A percentile compares a stretch with the other conserved stretches of the same genome.
phyloP scores from a whole-genome alignment of 2,797 vertebrate species.

The Sebastolobus alascanus region DNA sequence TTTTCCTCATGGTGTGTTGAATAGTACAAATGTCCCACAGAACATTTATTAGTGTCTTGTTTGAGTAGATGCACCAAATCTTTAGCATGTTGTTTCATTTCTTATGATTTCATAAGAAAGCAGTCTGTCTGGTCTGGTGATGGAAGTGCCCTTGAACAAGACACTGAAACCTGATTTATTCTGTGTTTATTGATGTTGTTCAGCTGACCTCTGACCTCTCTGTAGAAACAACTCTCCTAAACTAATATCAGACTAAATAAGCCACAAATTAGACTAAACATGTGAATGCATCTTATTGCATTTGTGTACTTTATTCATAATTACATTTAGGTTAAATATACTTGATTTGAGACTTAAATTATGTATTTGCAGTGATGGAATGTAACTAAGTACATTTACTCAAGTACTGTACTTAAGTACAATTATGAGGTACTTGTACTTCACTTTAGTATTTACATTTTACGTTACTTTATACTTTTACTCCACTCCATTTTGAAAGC shows the following conservation, averaged over 20 bases:
- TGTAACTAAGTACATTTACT: too few species aligned
- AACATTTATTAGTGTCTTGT: background rate
- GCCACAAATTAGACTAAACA: background rate
- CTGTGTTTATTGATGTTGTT: background rate
- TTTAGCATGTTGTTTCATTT: background rate
- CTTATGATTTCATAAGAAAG: background rate
- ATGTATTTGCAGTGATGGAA: too few species aligned
- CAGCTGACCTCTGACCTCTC: slow-evolving; percentile 66
- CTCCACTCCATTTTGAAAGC: too few species aligned
- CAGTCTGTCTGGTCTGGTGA: background rate
- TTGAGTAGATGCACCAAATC: background rate
- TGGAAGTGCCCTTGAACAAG: background rate
- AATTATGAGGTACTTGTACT: too few species aligned
- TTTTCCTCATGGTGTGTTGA: background rate
- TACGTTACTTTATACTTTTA: too few species aligned
- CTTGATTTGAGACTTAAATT: background rate
- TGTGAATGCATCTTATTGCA: background rate
- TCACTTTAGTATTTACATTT: too few species aligned
- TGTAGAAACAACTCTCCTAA: background rate
- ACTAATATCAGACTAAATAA: background rate
- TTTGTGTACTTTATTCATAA: too few species aligned
- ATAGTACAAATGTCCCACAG: background rate
- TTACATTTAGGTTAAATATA: background rate
- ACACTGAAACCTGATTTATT: slow-evolving; percentile 1
- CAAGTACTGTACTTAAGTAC: too few species aligned